A percentile compares a stretch with the other conserved stretches of the same genome.
phyloP scores from a whole-genome alignment of 2,797 vertebrate genomes.

The Rhynchotus rufescens region DNA sequence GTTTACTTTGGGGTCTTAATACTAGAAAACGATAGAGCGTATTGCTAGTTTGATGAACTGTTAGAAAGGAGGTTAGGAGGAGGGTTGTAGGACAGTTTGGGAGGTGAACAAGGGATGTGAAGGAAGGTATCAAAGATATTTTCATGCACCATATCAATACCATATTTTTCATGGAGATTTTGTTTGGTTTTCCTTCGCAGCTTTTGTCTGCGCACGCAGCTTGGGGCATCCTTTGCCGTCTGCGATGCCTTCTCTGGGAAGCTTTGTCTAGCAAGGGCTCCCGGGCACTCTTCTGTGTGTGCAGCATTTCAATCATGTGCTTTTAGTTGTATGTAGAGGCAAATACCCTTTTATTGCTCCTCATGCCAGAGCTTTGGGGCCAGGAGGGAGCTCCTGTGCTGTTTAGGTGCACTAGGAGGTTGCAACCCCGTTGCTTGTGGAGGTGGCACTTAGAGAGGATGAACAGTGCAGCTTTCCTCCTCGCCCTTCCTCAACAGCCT shows the following conservation, averaged over 20 bases:
- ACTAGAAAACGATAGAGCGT: not conserved
- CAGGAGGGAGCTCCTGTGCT: rapidly evolving
- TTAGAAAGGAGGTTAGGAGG: not conserved
- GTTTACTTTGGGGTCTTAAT: not conserved
- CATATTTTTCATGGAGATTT: not conserved
- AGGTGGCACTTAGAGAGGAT: not conserved
- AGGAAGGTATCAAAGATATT: not conserved
- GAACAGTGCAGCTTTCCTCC: not conserved
- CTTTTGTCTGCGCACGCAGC: not conserved
- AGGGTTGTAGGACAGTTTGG: not conserved
- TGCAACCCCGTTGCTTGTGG: rapidly evolving
- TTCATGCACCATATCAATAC: no score
- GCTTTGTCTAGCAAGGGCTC: not conserved
- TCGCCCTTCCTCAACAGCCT: not conserved
- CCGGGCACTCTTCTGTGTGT: not conserved
- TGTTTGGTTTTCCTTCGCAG: not conserved
- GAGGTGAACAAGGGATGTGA: not conserved
- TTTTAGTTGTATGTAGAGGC: not conserved
- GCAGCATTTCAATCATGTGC: not conserved
- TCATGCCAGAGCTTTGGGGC: not conserved
- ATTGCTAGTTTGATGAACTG: not conserved
- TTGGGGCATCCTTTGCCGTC: not conserved
- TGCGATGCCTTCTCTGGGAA: not conserved
- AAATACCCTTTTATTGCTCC: not conserved
- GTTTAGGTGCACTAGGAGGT: rapidly evolving